A percentile compares a stretch with the other conserved stretches of the same genome.
Conservation (phyloP, 2,888 invertebrate species). For the Selenia dentaria region DNA sequence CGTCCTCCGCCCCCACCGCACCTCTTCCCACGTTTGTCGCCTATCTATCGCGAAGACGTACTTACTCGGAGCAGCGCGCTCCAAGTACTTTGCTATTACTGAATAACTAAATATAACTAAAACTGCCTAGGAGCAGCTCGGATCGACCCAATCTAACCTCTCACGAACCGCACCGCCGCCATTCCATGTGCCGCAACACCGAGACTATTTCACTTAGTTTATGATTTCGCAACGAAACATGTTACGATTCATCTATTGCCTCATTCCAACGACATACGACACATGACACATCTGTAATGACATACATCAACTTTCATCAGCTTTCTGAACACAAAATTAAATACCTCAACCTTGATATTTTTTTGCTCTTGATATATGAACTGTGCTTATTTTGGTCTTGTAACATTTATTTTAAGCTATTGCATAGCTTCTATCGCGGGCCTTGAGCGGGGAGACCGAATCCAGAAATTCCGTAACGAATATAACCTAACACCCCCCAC, state of each 20-base stretch:
- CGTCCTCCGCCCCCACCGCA: too few relatives aligned
- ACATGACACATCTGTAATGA: background rate
- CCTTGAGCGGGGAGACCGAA: too few relatives aligned
- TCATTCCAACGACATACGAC: slow-evolving; percentile 11
- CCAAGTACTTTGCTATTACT: too few relatives aligned
- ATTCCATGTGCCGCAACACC: slow-evolving; percentile 60
- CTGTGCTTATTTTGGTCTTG: background rate
- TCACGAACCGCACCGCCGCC: slow-evolving; percentile 52
- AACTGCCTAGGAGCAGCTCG: slow-evolving; percentile 52
- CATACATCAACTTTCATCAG: background rate
- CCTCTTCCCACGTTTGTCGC: too few relatives aligned
- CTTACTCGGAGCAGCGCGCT: too few relatives aligned
- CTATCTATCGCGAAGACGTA: too few relatives aligned
- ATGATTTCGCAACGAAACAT: slow-evolving; percentile 53
- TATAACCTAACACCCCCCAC: too few relatives aligned
- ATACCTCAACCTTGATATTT: background rate
- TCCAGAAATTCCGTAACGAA: too few relatives aligned
- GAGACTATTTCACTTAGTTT: slow-evolving; percentile 43
- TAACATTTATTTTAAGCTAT: too few relatives aligned
- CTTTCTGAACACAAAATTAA: slow-evolving; percentile 4
- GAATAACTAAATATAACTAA: slow-evolving; percentile 70
- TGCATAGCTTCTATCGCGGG: too few relatives aligned
- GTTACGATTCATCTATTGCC: slow-evolving; percentile 48
- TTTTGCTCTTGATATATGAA: background rate
- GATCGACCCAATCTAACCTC: slow-evolving; percentile 63